A percentile compares a stretch with the other conserved stretches of the same genome.
These are phyloP conservation scores for Hiodon tergisus DNA, from an alignment of 2,113 vertebrate genomes.

Conservation along the genomic window DNA sequence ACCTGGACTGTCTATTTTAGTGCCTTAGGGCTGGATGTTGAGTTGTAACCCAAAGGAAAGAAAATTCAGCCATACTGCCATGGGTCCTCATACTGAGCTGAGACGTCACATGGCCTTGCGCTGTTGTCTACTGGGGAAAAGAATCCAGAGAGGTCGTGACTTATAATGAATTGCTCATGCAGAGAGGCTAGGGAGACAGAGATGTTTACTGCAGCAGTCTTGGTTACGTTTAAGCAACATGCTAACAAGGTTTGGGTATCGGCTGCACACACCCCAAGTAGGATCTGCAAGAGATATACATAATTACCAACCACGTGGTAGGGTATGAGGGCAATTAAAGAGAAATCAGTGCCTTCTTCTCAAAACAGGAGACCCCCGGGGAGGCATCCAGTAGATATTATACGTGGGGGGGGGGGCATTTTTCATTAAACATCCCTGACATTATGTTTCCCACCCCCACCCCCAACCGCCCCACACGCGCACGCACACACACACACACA, in stretches of 20 bases:
- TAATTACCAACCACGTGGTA: constrained; percentile 18
- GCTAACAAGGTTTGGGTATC: constrained; percentile 20
- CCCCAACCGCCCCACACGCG: background rate
- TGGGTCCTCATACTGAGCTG: background rate
- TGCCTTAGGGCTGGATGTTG: background rate
- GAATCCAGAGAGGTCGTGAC: constrained; percentile 8
- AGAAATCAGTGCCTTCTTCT: constrained; percentile 17
- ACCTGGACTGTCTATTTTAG: background rate
- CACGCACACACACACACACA: too few relatives aligned
- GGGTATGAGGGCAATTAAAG: constrained; percentile 21
- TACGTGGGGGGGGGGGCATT: constrained; percentile 47
- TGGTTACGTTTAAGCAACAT: constrained; percentile 6
- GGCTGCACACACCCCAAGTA: constrained; percentile 18
- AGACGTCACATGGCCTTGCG: background rate
- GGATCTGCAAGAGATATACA: constrained; percentile 20
- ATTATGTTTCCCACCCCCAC: constrained; percentile 34
- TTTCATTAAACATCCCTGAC: constrained; percentile 47
- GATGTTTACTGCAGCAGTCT: background rate
- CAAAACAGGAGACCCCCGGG: constrained; percentile 22
- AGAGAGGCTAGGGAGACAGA: background rate
- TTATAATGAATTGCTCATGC: background rate
- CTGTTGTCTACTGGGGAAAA: background rate
- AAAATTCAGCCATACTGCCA: background rate
- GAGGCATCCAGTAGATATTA: constrained; percentile 33
- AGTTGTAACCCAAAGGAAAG: too few relatives aligned